phyloP scores from a whole-genome alignment of 1,140 invertebrate species.

The Notospermus geniculatus region DNA sequence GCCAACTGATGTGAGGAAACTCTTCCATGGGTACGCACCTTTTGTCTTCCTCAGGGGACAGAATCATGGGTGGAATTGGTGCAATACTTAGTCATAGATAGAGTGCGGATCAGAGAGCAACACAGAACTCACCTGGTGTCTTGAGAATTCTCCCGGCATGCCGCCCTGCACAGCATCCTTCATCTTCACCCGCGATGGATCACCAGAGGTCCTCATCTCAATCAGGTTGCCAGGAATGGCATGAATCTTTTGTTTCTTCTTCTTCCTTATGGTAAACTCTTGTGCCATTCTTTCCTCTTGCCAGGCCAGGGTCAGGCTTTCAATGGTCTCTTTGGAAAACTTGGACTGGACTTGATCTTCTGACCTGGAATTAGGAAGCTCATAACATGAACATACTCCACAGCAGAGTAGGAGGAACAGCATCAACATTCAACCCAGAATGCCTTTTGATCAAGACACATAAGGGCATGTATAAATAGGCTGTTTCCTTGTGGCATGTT shows the following conservation, averaged over 20 bases:
- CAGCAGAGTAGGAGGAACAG: too few species aligned
- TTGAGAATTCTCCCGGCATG: conserved; percentile 2
- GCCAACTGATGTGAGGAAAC: background rate
- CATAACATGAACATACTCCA: too few species aligned
- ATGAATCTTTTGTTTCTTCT: background rate
- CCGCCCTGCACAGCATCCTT: conserved; percentile 5
- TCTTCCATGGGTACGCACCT: background rate
- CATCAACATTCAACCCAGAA: too few species aligned
- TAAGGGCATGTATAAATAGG: too few species aligned
- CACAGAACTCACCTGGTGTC: background rate
- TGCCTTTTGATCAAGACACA: too few species aligned
- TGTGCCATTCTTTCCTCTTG: background rate
- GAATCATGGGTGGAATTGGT: background rate
- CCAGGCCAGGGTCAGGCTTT: background rate
- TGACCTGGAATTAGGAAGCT: too few species aligned
- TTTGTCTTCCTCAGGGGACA: background rate
- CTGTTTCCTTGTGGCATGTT: too few species aligned
- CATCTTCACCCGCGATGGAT: background rate
- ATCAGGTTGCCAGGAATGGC: background rate
- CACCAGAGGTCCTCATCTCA: background rate
- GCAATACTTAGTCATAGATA: background rate
- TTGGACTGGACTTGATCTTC: too few species aligned
- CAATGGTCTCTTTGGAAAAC: background rate
- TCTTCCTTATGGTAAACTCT: background rate
- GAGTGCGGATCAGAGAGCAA: too few species aligned